phyloP scores from a whole-genome alignment of 1,140 invertebrate genomes.

The roundworm (Caenorhabditis elegans) region WBcel235 BX284605.5:9769001-9769500 shows the following conservation, averaged over 20 bases:
- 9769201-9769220: too few species aligned
- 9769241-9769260: neutral
- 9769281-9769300: neutral
- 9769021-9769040: slow-evolving; percentile 8
- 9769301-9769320: neutral
- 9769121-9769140: slow-evolving; percentile 32
- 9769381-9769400: neutral
- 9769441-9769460: slow-evolving; percentile 8
- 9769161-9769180: slow-evolving; percentile 40
- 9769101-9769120: slow-evolving; percentile 49
- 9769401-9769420: neutral
- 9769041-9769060: slow-evolving; percentile 25
- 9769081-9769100: slow-evolving; percentile 41
- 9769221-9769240: slow-evolving; percentile 8
- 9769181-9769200: neutral
- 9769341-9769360: slow-evolving; percentile 15
- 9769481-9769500: neutral
- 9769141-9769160: slow-evolving; percentile 36
- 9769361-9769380: slow-evolving; percentile 16
- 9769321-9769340: slow-evolving; percentile 9
- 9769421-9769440: neutral
- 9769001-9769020: slow-evolving; percentile 51
- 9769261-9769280: slow-evolving; percentile 2
- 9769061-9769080: slow-evolving; percentile 19
- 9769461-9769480: neutral